Base-by-base conservation (phyloP, 2,113 vertebrate genomes). In the Puffinus mauretanicus region DNA sequence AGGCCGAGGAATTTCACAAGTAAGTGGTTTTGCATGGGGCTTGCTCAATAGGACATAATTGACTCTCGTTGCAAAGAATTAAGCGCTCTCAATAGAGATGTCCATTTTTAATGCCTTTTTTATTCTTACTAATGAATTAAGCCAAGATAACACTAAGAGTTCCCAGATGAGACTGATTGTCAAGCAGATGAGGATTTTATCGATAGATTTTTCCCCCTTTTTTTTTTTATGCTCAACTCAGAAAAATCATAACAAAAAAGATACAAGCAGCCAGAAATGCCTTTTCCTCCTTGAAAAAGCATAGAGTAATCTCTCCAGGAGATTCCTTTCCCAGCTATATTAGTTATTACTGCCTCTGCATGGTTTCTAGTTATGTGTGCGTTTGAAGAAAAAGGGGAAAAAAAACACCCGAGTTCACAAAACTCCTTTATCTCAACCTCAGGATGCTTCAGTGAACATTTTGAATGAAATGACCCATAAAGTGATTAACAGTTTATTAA, bases 321-420 rank as follows among this genome's bases (percentile, higher is more conserved):
- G 78, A 91, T 81, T 90, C 84, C 77, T 88, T 97, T 90, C 55
- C 47, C 73, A 94, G 90, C 81, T 87, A 40, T 61, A 66, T 90
- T 94, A 87, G 77, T 91, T 96, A 98, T 96, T 97, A 96, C 65
- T 92, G 84, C 79, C 96, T 94, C 96, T 79, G 96, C 96, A 55
- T 94, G 96, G 90, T 80, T 98, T 93, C 96, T 66, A 90, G 88
- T 95, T 78, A 86, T 12, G 21, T 27, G 82, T 75, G 72, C 76
- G 86, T 70, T 91, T 82, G 91, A 88, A 95, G 90, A 76, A 95
- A 95, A 80, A 51, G 25, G 27, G 49, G 26, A 4, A 80, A 94
- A 91, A 81, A 96, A 94, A 61, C 6, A 26, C 64, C 52, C 3
- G 11, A 97, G 85, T 87, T 89, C 87, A 80, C 60, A 72, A 71